Evolutionary conservation across 2,797 vertebrate genomes (phyloP), one percentile per base, ranked within the genome.

Genomic region (Martes flavigula): DNA sequence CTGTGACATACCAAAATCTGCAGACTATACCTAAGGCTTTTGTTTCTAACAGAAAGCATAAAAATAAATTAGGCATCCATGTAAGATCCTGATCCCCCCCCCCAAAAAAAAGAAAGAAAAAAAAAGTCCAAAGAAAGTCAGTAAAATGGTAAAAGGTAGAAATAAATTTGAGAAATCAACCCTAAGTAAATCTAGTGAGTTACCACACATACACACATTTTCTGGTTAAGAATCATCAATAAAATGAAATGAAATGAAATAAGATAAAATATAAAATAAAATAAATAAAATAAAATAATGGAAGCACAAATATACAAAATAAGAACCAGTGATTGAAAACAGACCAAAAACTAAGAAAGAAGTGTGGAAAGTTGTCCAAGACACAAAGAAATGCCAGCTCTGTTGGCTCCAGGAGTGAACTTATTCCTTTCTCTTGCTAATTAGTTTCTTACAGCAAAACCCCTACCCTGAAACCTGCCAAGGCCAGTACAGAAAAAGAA

Each of bases 371-470:
- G 51, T 38, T 58, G 66, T 58, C 86, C 60, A 75, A 87, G 84
- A 62, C 56, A 66, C 56, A 75, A 87, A 72, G 51, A 83, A 64
- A 62, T 9, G 3, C 79, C 40, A 54, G 4, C 73, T 46, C n/a
- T 21, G n/a, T 60, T n/a, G 15, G 18, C 10, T 46, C n/a, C 15
- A 8, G 10, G 32, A 84, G 27, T n/a, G 15, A 70, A 73, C 38
- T 27, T 11, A 23, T 86, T 92, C 56, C 35, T 88, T 84, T 56
- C 70, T 89, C 60, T 78, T 8, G 23, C 35, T 91, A 93, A 94
- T 90, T 70, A 89, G 77, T 77, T 46, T 84, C 88, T 85, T 70
- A 35, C 75, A 73, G 43, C 82, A 91, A 90, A 95, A 88, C 82
- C 46, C 73, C 78, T 86, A 21, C 30, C 87, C 62, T 88, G 54